A percentile compares a stretch with the other conserved stretches of the same genome.
These are phyloP conservation scores for Aphrocallistes beatrix DNA, from an alignment of 37 sponge, comb jelly and placozoan species.

Conservation along the genomic window DNA sequence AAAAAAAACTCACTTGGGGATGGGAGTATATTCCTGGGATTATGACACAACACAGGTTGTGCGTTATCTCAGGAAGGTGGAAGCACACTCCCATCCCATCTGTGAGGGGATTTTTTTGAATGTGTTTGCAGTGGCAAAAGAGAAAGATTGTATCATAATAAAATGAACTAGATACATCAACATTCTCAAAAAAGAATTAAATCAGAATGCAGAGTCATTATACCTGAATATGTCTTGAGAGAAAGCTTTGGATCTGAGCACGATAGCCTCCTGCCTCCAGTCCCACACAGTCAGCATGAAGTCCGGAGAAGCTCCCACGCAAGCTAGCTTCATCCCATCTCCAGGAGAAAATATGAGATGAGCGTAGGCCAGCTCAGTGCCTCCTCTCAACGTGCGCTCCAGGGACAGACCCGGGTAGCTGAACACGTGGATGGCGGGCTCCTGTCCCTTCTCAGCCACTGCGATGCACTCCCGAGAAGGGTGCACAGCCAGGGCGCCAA, in stretches of 20 bases:
- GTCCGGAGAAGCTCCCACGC: slow-evolving; percentile 83
- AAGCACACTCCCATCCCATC: no score
- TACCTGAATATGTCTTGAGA: slow-evolving; percentile 74
- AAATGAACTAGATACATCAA: no score
- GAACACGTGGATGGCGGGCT: slow-evolving; percentile 76
- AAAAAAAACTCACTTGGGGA: no score
- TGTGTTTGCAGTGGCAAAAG: no score
- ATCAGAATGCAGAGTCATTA: no score
- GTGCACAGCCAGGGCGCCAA: slow-evolving; percentile 89
- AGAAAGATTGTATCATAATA: no score
- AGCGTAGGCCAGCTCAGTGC: slow-evolving; percentile 47
- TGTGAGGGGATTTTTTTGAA: no score
- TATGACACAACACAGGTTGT: no score
- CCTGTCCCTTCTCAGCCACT: slow-evolving; percentile 85
- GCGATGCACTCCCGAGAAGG: slow-evolving; percentile 76
- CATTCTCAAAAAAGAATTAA: no score
- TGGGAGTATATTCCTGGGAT: no score
- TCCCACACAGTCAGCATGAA: slow-evolving; percentile 99
- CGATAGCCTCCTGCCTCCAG: slow-evolving; percentile 81
- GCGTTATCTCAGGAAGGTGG: no score
- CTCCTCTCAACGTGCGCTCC: slow-evolving; percentile 58
- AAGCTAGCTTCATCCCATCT: slow-evolving; percentile 74
- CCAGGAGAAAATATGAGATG: slow-evolving; percentile 56
- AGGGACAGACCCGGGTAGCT: slow-evolving; percentile 69
- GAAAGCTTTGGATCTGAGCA: slow-evolving; percentile 90